Conservation (phyloP, 2,888 invertebrate species). For the Tyria jacobaeae region DNA sequence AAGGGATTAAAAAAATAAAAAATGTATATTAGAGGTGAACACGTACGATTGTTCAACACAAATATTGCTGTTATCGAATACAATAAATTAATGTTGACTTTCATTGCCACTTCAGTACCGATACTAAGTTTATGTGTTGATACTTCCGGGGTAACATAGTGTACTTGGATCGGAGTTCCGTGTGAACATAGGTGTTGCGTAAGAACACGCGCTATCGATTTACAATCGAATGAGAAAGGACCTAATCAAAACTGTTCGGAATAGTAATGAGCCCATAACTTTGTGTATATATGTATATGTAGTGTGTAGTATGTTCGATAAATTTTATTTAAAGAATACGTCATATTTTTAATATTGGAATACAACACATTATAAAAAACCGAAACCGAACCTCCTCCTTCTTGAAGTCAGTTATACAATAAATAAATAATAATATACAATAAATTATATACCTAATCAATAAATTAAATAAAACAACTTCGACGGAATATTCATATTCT, state of each 20-base stretch:
- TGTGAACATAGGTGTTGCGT: conserved; percentile 45
- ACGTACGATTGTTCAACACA: no score
- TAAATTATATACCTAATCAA: no score
- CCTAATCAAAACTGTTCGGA: conserved; percentile 23
- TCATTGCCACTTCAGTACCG: conserved; percentile 17
- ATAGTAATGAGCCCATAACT: conserved; percentile 14
- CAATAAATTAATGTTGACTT: conserved; percentile 12
- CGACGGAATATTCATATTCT: no score
- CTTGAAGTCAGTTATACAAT: no score
- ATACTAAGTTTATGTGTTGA: conserved; percentile 2
- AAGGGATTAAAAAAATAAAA: no score
- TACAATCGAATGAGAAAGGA: conserved; percentile 33
- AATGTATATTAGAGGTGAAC: no score
- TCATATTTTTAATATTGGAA: background rate
- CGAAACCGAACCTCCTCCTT: no score
- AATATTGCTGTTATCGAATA: background rate
- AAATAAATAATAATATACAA: no score
- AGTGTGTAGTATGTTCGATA: conserved; percentile 7
- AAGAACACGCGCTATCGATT: conserved; percentile 33
- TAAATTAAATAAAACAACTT: no score
- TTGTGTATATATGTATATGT: conserved; percentile 1
- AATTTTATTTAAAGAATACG: conserved; percentile 10
- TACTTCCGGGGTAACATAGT: conserved; percentile 22
- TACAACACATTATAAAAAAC: no score
- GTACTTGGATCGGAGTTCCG: conserved; percentile 25